Evolutionary conservation across 1,140 invertebrate species (phyloP), one percentile per base, ranked within the genome.

Genomic region (Brachionus angularis): DNA sequence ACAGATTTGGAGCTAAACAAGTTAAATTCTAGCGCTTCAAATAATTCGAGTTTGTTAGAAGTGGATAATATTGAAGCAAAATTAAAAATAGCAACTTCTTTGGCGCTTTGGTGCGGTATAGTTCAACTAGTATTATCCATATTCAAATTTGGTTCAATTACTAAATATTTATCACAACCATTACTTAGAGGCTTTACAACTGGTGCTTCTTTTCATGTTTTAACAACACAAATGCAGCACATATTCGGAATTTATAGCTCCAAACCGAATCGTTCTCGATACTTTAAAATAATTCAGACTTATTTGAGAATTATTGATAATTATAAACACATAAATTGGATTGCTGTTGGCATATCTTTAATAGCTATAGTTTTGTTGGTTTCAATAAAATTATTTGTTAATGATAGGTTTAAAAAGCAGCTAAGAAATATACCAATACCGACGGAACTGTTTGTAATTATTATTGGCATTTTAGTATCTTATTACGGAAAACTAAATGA

Each of bases 101-200:
- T 67, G 1, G 42, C 62, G 12, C 36, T 67, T 29, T 67, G 62
- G 62, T 67, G 62, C 12, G 62, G 62, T 27, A 46, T 67, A 34
- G 47, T 67, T 25, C 62, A 84, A 82, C 50, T 84, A 5, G 12
- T 67, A 18, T 50, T 67, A 34, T 67, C 42, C 1, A 21, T 50
- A 3, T 46, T 67, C 1, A 67, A 67, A 10, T 74, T 84, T 16
- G 83, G 83, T 2, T 81, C 81, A 53, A 73, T 84, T 4, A 80
- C 82, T 5, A 79, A 81, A 3, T 83, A 83, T 72, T 72, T 84
- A 29, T 82, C 82, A 5, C 82, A 84, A 69, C 79, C 82, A 8
- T 75, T 84, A 29, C 76, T 84, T 8, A 80, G 81, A 64, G 83
- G 82, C 4, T 84, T 84, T 72, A 83, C 82, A 23, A 82, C 82